Conservation (phyloP, 2,888 invertebrate genomes). For the Nymphalis polychloros region DNA sequence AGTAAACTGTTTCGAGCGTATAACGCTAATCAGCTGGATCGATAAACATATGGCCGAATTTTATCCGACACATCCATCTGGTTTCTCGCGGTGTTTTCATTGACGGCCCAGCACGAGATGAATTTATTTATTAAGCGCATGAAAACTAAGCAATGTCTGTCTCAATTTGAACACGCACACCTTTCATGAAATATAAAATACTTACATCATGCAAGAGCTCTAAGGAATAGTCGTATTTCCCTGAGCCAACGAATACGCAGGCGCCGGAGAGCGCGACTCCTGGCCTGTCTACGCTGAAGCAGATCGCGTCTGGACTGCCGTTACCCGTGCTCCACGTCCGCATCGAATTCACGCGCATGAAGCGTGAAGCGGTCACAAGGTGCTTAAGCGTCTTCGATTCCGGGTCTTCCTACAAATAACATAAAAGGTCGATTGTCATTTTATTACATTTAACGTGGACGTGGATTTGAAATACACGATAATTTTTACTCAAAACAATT, state of each 20-base stretch:
- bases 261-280: slow-evolving; percentile 95
- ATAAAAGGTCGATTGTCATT: neutral
- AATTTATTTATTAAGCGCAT: too few relatives aligned
- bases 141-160: too few relatives aligned
- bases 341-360: slow-evolving; percentile 93
- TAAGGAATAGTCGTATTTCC: slow-evolving; percentile 94
- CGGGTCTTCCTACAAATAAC: slow-evolving; percentile 82
- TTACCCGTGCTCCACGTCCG: slow-evolving; percentile 98
- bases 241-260: slow-evolving; percentile 93
- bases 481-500: too few relatives aligned
- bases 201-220: slow-evolving; percentile 89
- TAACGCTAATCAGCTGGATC: too few relatives aligned
- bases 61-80: too few relatives aligned
- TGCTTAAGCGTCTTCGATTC: slow-evolving; percentile 87
- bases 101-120: too few relatives aligned
- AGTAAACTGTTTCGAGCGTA: too few relatives aligned
- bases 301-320: slow-evolving; percentile 97
- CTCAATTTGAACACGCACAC: too few relatives aligned
- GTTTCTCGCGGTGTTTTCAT: too few relatives aligned
- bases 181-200: neutral
- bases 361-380: slow-evolving; percentile 93
- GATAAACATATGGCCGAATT: too few relatives aligned
- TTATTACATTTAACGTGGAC: too few relatives aligned
- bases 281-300: slow-evolving; percentile 94
- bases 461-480: too few relatives aligned